Evolutionary conservation across 2,888 invertebrate species (phyloP), one percentile per base, ranked within the genome.

Genomic region (Drosophila infuscata): DNA sequence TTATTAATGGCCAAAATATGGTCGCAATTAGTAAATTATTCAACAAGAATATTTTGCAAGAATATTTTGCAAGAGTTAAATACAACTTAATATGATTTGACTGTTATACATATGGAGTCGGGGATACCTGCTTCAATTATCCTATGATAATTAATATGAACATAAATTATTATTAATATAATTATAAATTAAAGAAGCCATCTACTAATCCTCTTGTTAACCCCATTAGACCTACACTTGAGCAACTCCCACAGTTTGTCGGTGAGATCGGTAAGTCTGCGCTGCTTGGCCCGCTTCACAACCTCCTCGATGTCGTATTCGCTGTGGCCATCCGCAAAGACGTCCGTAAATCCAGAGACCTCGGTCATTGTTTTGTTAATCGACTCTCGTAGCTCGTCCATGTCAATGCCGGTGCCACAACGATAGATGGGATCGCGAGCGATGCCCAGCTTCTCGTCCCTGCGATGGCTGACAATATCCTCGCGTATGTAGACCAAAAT

Each of bases 211-310:
- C 20, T 7, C 25, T 46, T 20, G 20, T 15, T 46, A 20, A 0
- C 1, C 20, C 20, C 15, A 25, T 15, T 2, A 9, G 2, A 61
- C 76, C 73, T 84, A 92, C 93, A 83, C 81, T 91, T 93, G 2
- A 93, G 81, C 30, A 93, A 76, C 25, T 92, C 91, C 93, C 93
- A 93, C 11, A 93, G 77, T 61, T 92, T 92, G 70, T 93, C 93
- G 0, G 93, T 93, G 5, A 93, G 68, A 71, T 93, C 93, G 0
- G 86, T 81, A 5, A 90, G 79, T 3, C 70, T 74, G 7, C 92
- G 86, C 2, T 79, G 63, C 54, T 91, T 91, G 9, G 91, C 90
- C 52, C 86, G 82, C 46, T 91, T 84, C 20, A 93, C 81, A 17
- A 93, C 91, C 25, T 90, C 89, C 83, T 93, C 93, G 33, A 93